phyloP scores from a whole-genome alignment of 2,797 vertebrate genomes.

The Apodemus agrarius region DNA sequence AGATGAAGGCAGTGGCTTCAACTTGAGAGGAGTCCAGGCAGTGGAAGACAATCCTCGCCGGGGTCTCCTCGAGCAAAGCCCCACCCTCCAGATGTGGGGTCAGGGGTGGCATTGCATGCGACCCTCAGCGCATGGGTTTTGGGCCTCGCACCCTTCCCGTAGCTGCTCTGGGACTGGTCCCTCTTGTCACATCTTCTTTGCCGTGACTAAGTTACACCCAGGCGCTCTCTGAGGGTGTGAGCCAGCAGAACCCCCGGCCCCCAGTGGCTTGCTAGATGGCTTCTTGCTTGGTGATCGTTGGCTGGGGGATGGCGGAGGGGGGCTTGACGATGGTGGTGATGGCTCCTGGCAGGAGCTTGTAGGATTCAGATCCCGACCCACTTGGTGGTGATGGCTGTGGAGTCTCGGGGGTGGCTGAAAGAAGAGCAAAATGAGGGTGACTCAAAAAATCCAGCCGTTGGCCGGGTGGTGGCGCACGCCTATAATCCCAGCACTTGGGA shows the following conservation, averaged over 20 bases:
- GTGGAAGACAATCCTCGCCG: slow-evolving; percentile 7
- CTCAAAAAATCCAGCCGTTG: neutral
- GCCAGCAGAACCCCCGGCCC: slow-evolving; percentile 50
- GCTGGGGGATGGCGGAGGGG: slow-evolving; percentile 93
- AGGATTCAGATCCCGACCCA: slow-evolving; percentile 96
- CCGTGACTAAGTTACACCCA: neutral
- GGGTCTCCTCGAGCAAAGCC: slow-evolving; percentile 26
- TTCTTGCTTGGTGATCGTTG: slow-evolving; percentile 98
- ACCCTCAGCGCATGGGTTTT: neutral
- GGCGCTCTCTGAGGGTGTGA: slow-evolving; percentile 55
- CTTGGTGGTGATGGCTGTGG: slow-evolving; percentile 97
- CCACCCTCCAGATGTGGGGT: neutral
- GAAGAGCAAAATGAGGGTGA: slow-evolving; percentile 74
- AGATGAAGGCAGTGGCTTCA: slow-evolving; percentile 59
- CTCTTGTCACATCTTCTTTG: slow-evolving; percentile 15
- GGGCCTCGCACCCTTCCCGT: neutral
- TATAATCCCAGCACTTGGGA: too few species aligned
- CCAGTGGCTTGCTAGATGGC: slow-evolving; percentile 91
- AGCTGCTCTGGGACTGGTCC: slow-evolving; percentile 44
- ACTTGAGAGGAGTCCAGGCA: slow-evolving; percentile 55
- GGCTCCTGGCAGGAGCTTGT: slow-evolving; percentile 96
- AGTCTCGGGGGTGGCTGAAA: slow-evolving; percentile 97
- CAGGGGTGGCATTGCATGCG: neutral
- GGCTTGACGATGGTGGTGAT: slow-evolving; percentile 96
- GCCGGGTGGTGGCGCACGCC: too few species aligned